These are phyloP conservation scores for Silurus lanzhouensis DNA, from an alignment of 2,797 vertebrate species.

Conservation along the genomic window DNA sequence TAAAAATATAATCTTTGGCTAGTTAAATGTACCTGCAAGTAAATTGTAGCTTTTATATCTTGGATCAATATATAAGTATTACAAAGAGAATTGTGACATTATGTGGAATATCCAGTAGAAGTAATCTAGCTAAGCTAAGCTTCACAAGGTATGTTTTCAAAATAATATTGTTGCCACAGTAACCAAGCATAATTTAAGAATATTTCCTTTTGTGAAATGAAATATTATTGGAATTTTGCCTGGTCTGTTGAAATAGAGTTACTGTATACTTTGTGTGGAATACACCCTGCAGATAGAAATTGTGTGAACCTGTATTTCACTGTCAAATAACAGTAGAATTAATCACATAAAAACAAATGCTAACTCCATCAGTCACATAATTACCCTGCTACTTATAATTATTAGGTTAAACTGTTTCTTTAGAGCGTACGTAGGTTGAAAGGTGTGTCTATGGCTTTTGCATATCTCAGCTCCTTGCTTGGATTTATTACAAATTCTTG, in stretches of 20 bases:
- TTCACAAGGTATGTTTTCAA: neutral
- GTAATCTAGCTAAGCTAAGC: neutral
- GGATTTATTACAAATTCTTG: neutral
- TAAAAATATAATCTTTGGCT: too few species aligned
- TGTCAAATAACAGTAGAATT: slow-evolving; percentile 66
- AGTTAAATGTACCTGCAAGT: neutral
- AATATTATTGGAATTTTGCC: neutral
- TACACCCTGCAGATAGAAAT: neutral
- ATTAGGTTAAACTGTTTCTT: slow-evolving; percentile 65
- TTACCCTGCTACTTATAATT: slow-evolving; percentile 73
- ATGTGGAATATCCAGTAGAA: neutral
- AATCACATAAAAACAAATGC: slow-evolving; percentile 59
- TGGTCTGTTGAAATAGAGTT: neutral
- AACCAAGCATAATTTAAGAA: neutral
- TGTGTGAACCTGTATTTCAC: slow-evolving; percentile 48
- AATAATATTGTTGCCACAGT: neutral
- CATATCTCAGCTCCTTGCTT: neutral
- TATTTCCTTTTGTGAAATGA: neutral
- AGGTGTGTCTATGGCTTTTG: neutral
- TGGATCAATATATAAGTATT: too few species aligned
- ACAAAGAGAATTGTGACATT: too few species aligned
- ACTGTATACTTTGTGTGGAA: neutral
- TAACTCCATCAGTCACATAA: slow-evolving; percentile 73
- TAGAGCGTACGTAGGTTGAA: slow-evolving; percentile 22
- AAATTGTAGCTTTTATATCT: neutral